Conservation (phyloP, 2,888 invertebrate species). For the Brachyptera putata region DNA sequence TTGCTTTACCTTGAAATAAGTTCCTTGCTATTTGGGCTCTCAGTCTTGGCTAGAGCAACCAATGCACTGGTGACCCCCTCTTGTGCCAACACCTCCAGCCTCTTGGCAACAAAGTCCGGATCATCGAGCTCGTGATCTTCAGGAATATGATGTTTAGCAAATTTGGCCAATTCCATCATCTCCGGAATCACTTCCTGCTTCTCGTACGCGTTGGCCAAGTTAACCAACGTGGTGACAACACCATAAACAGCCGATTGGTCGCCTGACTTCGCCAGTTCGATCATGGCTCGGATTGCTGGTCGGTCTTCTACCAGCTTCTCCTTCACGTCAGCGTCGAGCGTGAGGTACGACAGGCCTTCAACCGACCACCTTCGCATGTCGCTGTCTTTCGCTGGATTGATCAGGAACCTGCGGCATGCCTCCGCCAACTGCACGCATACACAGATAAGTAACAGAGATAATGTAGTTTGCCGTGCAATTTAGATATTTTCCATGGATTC, state of each 20-base stretch:
- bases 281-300: constrained; percentile 75
- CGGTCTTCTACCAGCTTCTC: constrained; percentile 89
- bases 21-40: constrained; percentile 89
- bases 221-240: constrained; percentile 90
- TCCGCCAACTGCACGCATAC: too few species aligned
- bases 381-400: constrained; percentile 81
- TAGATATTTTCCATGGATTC: too few species aligned
- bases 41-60: constrained; percentile 85
- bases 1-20: constrained; percentile 78
- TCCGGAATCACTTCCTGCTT: constrained; percentile 95
- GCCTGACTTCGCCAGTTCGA: constrained; percentile 83
- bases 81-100: constrained; percentile 64
- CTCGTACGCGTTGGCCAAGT: constrained; percentile 95
- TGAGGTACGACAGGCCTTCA: constrained; percentile 85
- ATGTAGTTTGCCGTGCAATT: too few species aligned
- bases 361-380: constrained; percentile 94
- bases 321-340: constrained; percentile 97
- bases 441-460: too few species aligned
- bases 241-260: constrained; percentile 87
- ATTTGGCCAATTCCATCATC: constrained; percentile 96
- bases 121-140: constrained; percentile 92
- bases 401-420: constrained; percentile 86
- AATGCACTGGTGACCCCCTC: constrained; percentile 86
- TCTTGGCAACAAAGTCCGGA: constrained; percentile 75
- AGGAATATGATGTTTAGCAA: constrained; percentile 98